Conservation (phyloP, 2,888 invertebrate genomes). For the Cyclophora albipunctata region DNA sequence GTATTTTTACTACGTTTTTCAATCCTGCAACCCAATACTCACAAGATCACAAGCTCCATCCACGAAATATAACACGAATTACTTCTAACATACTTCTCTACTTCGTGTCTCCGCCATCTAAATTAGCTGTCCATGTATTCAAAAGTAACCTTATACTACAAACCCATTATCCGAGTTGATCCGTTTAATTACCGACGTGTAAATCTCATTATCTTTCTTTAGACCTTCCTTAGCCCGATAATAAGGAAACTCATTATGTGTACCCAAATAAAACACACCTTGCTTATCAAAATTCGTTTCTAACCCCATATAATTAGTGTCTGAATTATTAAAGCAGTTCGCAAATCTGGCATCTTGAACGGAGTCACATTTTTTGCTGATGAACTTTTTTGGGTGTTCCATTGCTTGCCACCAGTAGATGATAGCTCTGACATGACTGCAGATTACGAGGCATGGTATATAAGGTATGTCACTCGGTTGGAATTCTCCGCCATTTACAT, state of each 20-base stretch:
- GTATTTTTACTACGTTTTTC: no score
- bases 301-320: constrained; percentile 46
- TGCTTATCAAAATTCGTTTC: constrained; percentile 47
- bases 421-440: constrained; percentile 48
- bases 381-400: constrained; percentile 59
- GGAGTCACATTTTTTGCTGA: constrained; percentile 46
- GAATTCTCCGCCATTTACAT: constrained; percentile 61
- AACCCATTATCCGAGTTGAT: constrained; percentile 51
- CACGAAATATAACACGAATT: no score
- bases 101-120: no score
- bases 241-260: constrained; percentile 57
- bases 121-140: no score
- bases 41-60: not conserved
- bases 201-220: constrained; percentile 53
- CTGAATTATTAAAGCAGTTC: constrained; percentile 47
- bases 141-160: constrained; percentile 17
- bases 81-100: no score
- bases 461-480: constrained; percentile 55
- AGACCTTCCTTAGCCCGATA: constrained; percentile 50
- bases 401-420: constrained; percentile 63
- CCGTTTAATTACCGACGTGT: constrained; percentile 30
- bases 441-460: constrained; percentile 53
- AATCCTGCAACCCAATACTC: no score
- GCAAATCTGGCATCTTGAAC: constrained; percentile 57
- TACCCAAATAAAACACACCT: constrained; percentile 55